A percentile compares a stretch with the other conserved stretches of the same genome.
Conservation (phyloP, 2,113 vertebrate genomes). For the Elachura formosa region DNA sequence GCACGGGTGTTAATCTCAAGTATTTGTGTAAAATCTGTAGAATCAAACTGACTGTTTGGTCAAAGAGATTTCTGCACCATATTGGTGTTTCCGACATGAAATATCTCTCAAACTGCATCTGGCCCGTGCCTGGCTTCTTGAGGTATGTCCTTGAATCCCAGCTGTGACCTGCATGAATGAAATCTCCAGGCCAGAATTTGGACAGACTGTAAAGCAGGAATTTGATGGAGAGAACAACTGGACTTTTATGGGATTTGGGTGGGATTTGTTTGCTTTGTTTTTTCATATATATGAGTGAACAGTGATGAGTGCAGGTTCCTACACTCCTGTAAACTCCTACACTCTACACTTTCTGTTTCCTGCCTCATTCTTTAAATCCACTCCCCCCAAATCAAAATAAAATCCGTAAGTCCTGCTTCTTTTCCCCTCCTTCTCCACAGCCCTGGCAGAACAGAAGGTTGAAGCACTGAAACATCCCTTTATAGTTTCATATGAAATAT, state of each 20-base stretch:
- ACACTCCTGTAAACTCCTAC: too few relatives aligned
- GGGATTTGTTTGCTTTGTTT: neutral
- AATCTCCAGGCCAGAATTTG: neutral
- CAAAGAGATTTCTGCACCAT: neutral
- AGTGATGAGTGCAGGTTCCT: neutral
- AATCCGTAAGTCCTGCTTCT: neutral
- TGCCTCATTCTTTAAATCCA: neutral
- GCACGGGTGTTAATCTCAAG: neutral
- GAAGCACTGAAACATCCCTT: neutral
- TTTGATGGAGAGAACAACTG: neutral
- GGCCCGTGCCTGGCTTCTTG: neutral
- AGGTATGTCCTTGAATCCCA: neutral
- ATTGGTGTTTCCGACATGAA: neutral
- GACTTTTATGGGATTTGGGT: neutral
- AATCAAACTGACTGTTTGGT: neutral
- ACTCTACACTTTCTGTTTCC: rapidly evolving
- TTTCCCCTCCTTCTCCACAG: neutral
- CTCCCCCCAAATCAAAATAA: neutral
- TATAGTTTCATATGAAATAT: neutral
- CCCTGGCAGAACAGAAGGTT: neutral
- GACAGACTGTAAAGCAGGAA: neutral
- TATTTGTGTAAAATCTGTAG: neutral
- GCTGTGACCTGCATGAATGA: neutral
- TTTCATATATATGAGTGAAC: neutral
- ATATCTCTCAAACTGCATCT: neutral